Base-by-base conservation (phyloP, 2,888 invertebrate species). In the Schizaphis graminum region DNA sequence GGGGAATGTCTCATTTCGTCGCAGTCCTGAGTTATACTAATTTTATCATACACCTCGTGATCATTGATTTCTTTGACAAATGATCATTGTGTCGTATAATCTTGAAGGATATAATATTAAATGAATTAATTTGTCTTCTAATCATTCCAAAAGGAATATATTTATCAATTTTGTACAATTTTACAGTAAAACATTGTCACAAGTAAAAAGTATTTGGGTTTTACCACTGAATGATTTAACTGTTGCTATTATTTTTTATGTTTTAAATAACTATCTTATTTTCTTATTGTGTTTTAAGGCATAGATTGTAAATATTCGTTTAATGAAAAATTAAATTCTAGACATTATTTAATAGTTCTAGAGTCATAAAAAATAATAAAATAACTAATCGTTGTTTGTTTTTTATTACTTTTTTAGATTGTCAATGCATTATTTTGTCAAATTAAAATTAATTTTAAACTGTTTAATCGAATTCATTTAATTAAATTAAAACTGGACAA, bases 401-500 rank as follows among this genome's bases (percentile, higher is more conserved):
- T 77, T 77, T 8, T 26, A 77, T 35, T 8, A 77, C 35, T 21
- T 21, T 35, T 77, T 77, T 35, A 77, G 21, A 77, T 35, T 35
- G 35, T 8, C 77, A 77, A 41, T 77, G 77, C 35, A 35, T 35
- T 77, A 77, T 77, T 77, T 77, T 41, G 21, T 35, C 35, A 35
- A 49, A 24, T 77, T n/a, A n/a, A n/a, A n/a, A n/a, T 77, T 77
- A 77, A 77, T 35, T 77, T 77, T 77, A 77, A 35, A 77, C 11
- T 77, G 11, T 67, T 61, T 44, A 90, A 90, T 28, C 21, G 11
- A 49, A 90, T 90, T 90, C 28, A 90, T 90, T 67, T 47, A 21
- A 67, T 44, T 90, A 16, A 53, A 84, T 84, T 91, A 84, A 91
- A 84, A 91, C 91, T 28, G 28, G 56, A 41, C 53, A 41, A 28